These are phyloP conservation scores for Hyphantria cunea DNA, from an alignment of 1,140 invertebrate species.

Conservation along the genomic window DNA sequence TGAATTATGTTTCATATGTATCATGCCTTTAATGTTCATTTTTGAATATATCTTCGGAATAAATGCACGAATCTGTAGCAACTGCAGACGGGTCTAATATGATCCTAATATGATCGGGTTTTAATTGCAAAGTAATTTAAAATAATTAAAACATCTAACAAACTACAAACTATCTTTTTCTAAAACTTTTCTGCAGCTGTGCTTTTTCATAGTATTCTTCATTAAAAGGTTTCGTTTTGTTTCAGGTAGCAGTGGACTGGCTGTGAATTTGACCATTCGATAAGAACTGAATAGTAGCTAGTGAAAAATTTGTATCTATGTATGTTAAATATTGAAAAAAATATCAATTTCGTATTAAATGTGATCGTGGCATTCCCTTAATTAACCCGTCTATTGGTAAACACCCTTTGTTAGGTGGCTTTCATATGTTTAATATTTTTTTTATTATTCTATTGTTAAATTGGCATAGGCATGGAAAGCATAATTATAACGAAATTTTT, in stretches of 20 bases:
- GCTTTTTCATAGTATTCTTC: too few species aligned
- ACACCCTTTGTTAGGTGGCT: slow-evolving; percentile 6
- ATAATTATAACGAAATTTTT: too few species aligned
- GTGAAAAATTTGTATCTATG: slow-evolving; percentile 37
- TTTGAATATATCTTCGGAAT: too few species aligned
- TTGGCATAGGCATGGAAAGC: too few species aligned
- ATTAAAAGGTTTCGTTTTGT: slow-evolving; percentile 19
- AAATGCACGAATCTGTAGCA: too few species aligned
- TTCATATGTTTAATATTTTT: slow-evolving; percentile 1
- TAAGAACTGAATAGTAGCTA: slow-evolving; percentile 53
- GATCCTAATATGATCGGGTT: too few species aligned
- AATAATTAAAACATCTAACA: neutral
- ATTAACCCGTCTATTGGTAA: slow-evolving; percentile 21
- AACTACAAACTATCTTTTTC: neutral
- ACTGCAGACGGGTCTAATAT: too few species aligned
- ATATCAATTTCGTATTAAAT: slow-evolving; percentile 27
- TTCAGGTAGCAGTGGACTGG: slow-evolving; percentile 58
- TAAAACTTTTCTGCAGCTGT: neutral
- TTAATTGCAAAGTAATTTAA: too few species aligned
- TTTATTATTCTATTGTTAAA: too few species aligned
- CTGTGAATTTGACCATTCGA: slow-evolving; percentile 44
- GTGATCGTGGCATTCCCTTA: slow-evolving; percentile 22
- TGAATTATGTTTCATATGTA: too few species aligned
- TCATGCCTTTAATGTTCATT: too few species aligned
- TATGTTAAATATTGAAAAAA: slow-evolving; percentile 35